phyloP scores from a whole-genome alignment of 92 coral and sea anemone species.

The Porites cylindrica region DNA sequence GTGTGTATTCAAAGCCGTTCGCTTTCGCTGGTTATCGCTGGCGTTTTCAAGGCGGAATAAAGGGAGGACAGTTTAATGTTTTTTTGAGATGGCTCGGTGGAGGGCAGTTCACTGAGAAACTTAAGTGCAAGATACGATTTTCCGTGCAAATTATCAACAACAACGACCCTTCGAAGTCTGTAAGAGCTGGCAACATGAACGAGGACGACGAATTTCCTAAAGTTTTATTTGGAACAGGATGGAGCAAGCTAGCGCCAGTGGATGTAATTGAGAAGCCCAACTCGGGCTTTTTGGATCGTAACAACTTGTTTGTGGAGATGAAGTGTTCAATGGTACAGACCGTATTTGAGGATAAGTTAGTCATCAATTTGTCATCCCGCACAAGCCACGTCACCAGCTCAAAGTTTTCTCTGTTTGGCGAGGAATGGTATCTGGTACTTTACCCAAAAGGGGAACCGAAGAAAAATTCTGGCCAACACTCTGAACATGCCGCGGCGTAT shows the following conservation, averaged over 20 bases:
- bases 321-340: slow-evolving; percentile 80
- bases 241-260: slow-evolving; percentile 86
- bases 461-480: slow-evolving; percentile 67
- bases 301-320: slow-evolving; percentile 80
- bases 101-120: slow-evolving; percentile 75
- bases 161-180: slow-evolving; percentile 79
- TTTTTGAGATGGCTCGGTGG: slow-evolving; percentile 96
- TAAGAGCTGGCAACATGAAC: slow-evolving; percentile 77
- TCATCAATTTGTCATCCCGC: slow-evolving; percentile 80
- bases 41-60: slow-evolving; percentile 93
- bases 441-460: slow-evolving; percentile 92
- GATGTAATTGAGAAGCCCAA: slow-evolving; percentile 73
- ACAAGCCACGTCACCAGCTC: slow-evolving; percentile 80
- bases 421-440: slow-evolving; percentile 90
- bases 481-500: slow-evolving; percentile 86
- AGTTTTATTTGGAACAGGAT: slow-evolving; percentile 90
- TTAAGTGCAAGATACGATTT: slow-evolving; percentile 83
- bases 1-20: slow-evolving; percentile 88
- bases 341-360: slow-evolving; percentile 88
- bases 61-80: slow-evolving; percentile 86
- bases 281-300: slow-evolving; percentile 83
- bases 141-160: slow-evolving; percentile 68
- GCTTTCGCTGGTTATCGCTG: slow-evolving; percentile 91
- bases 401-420: slow-evolving; percentile 87
- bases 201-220: slow-evolving; percentile 91